Evolutionary conservation across 2,888 invertebrate genomes (phyloP).

Genomic region (Eupithecia exiguata): DNA sequence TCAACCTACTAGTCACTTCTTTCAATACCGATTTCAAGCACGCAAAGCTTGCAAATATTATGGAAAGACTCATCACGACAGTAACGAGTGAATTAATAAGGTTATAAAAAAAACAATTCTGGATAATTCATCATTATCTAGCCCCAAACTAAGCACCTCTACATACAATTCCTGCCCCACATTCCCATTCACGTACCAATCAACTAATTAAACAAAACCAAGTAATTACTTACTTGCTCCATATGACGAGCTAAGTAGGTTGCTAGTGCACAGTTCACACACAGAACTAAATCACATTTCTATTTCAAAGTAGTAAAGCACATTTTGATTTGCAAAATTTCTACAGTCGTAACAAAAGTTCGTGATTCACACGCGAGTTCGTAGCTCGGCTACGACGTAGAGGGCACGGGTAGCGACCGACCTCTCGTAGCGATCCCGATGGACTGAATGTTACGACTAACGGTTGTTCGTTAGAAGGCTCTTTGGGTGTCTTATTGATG

Average conservation of each 20-base stretch:
- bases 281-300: constrained; percentile 46
- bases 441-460: constrained; percentile 61
- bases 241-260: constrained; percentile 71
- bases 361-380: constrained; percentile 28
- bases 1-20: background rate
- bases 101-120: no score
- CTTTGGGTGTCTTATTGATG: constrained; percentile 55
- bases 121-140: no score
- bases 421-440: constrained; percentile 66
- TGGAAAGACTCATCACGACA: background rate
- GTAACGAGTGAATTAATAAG: background rate
- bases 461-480: constrained; percentile 47
- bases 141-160: no score
- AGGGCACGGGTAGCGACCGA: constrained; percentile 69
- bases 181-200: background rate
- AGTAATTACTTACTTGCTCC: constrained; percentile 67
- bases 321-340: constrained; percentile 29
- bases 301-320: constrained; percentile 25
- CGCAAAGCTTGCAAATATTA: background rate
- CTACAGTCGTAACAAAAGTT: constrained; percentile 29
- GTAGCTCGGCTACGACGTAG: constrained; percentile 53
- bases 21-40: background rate
- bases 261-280: constrained; percentile 55
- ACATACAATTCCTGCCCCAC: background rate
- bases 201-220: constrained; percentile 48